phyloP scores from a whole-genome alignment of 2,797 vertebrate genomes.

The Thalassophryne amazonica region DNA sequence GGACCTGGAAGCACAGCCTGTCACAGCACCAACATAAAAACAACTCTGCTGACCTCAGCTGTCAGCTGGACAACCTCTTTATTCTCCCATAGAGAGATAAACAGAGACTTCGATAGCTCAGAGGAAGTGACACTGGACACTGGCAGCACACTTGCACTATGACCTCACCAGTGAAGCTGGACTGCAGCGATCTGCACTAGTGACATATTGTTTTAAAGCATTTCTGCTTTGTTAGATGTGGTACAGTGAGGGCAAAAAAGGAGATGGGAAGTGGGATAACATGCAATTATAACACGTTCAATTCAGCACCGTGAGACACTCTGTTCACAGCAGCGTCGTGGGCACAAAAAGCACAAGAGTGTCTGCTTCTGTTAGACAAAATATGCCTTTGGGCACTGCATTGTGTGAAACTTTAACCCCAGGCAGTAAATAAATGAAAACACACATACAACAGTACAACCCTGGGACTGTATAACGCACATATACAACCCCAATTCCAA shows the following conservation, averaged over 20 bases:
- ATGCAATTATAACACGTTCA: conserved; percentile 14
- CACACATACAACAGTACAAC: conserved; percentile 10
- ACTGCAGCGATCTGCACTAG: conserved; percentile 26
- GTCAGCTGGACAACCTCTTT: conserved; percentile 35
- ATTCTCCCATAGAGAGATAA: conserved; percentile 23
- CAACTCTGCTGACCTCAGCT: conserved; percentile 52
- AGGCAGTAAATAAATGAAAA: conserved; percentile 28
- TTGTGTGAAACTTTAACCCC: conserved; percentile 17
- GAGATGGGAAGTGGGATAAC: not conserved
- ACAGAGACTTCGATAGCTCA: conserved; percentile 30
- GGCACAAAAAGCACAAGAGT: conserved; percentile 13
- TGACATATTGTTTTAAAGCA: conserved; percentile 31
- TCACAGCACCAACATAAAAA: conserved; percentile 46
- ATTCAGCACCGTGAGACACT: conserved; percentile 5
- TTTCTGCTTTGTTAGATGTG: conserved; percentile 15
- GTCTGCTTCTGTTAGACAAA: conserved; percentile 11
- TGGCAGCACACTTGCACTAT: conserved; percentile 29
- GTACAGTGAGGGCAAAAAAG: not conserved
- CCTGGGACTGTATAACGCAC: not conserved
- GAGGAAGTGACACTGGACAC: conserved; percentile 32
- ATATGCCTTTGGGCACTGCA: conserved; percentile 7
- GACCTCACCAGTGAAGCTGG: conserved; percentile 14
- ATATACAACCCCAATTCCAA: not conserved
- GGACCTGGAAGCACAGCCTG: conserved; percentile 33
- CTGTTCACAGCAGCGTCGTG: conserved; percentile 2